Conservation (phyloP, 2,888 invertebrate species). For the Synergus japonicus region DNA sequence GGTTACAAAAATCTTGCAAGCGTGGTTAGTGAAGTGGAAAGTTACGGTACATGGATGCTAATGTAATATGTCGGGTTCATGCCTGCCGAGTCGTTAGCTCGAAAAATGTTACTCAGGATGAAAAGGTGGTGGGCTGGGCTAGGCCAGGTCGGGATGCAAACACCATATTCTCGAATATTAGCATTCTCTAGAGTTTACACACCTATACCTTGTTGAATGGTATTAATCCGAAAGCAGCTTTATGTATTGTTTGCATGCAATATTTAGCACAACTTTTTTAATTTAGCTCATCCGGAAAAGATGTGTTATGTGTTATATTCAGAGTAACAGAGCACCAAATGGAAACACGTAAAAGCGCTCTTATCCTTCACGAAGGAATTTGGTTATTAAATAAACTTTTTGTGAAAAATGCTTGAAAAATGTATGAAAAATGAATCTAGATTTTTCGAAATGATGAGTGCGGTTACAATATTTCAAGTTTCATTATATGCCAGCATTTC, state of each 20-base stretch:
- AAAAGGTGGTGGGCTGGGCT: background rate
- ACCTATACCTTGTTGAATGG: background rate
- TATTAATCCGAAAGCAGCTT: background rate
- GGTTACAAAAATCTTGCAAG: conserved; percentile 7
- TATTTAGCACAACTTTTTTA: background rate
- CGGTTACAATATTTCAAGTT: background rate
- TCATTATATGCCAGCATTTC: background rate
- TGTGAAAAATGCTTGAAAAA: too few relatives aligned
- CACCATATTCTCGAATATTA: background rate
- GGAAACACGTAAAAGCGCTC: background rate
- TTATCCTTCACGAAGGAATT: background rate
- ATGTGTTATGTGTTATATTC: background rate
- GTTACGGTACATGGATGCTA: conserved; percentile 7
- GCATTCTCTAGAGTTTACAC: background rate
- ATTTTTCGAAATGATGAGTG: too few relatives aligned
- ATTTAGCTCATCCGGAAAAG: background rate
- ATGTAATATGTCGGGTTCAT: conserved; percentile 13
- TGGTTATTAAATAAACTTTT: too few relatives aligned
- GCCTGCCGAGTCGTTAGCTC: conserved; percentile 8
- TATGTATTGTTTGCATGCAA: background rate
- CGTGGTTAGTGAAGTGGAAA: conserved; percentile 17
- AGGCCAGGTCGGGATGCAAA: background rate
- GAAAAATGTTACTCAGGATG: conserved; percentile 9
- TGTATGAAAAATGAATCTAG: too few relatives aligned
- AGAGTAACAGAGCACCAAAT: background rate